Evolutionary conservation across 2,888 invertebrate genomes (phyloP).

Genomic region (Dichetophora obliterata): DNA sequence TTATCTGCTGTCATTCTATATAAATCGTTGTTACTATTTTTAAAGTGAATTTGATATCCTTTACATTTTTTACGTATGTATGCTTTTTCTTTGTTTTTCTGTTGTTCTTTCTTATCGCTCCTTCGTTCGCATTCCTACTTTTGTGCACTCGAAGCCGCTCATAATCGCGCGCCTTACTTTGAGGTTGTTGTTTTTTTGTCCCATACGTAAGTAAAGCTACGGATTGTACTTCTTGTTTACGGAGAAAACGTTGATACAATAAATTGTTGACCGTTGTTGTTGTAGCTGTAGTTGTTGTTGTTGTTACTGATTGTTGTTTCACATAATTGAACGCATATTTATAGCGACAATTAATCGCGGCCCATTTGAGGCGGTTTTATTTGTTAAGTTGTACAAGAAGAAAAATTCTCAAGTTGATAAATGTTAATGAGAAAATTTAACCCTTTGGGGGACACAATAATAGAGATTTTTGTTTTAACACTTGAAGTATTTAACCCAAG

Average conservation of each 20-base stretch:
- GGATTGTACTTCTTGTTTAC: neutral
- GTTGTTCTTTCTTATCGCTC: neutral
- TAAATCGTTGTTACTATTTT: constrained; percentile 30
- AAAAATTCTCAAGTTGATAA: neutral
- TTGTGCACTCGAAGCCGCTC: neutral
- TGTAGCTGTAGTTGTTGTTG: neutral
- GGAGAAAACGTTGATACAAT: neutral
- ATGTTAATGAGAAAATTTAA: neutral
- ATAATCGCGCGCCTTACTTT: neutral
- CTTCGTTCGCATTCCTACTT: neutral
- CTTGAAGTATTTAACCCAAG: too few species aligned
- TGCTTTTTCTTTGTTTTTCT: neutral
- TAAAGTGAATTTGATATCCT: constrained; percentile 27
- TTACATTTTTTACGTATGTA: neutral
- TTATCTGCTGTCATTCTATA: constrained; percentile 22
- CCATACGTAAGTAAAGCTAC: neutral
- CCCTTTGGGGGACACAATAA: too few species aligned
- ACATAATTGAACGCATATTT: constrained; percentile 24
- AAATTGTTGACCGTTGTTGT: neutral
- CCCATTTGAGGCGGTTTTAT: constrained; percentile 1
- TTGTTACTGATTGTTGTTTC: neutral
- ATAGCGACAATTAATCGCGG: constrained; percentile 21
- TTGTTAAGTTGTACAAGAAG: neutral
- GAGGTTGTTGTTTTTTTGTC: neutral
- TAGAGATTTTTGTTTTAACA: too few species aligned